Evolutionary conservation across 1,140 invertebrate species (phyloP).

Genomic region (Pseudoatta argentina): DNA sequence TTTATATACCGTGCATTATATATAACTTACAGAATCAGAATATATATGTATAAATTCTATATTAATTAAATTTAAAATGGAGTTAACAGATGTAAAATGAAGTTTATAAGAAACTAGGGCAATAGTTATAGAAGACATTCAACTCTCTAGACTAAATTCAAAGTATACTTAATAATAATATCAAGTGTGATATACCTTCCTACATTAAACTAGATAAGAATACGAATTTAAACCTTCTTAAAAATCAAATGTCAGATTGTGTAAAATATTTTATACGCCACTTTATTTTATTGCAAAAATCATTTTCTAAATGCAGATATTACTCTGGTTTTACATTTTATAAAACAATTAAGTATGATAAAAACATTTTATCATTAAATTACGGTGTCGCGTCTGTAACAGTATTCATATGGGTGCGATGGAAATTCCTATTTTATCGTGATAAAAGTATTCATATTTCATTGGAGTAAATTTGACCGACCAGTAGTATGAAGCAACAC

Average conservation of each 20-base stretch:
- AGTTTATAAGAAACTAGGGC: background rate
- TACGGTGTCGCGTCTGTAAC: background rate
- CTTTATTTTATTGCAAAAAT: conserved; percentile 38
- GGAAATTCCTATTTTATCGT: conserved; percentile 51
- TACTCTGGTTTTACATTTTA: conserved; percentile 48
- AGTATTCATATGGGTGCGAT: background rate
- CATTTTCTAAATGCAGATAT: conserved; percentile 28
- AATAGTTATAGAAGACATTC: background rate
- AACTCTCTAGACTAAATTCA: background rate
- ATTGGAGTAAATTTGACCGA: conserved; percentile 49
- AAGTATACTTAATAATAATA: background rate
- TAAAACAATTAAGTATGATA: conserved; percentile 43
- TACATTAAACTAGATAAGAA: background rate
- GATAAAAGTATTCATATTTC: conserved; percentile 44
- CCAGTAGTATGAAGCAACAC: background rate
- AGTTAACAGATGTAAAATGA: background rate
- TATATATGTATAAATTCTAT: background rate
- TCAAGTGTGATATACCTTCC: background rate
- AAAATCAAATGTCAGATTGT: background rate
- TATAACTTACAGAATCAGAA: background rate
- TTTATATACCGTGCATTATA: background rate
- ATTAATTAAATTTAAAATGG: background rate
- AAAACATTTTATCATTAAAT: conserved; percentile 54
- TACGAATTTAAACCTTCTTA: background rate
- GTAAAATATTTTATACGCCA: conserved; percentile 24